Evolutionary conservation across 1,140 invertebrate species (phyloP).

Genomic region (Metopolophium dirhodum): DNA sequence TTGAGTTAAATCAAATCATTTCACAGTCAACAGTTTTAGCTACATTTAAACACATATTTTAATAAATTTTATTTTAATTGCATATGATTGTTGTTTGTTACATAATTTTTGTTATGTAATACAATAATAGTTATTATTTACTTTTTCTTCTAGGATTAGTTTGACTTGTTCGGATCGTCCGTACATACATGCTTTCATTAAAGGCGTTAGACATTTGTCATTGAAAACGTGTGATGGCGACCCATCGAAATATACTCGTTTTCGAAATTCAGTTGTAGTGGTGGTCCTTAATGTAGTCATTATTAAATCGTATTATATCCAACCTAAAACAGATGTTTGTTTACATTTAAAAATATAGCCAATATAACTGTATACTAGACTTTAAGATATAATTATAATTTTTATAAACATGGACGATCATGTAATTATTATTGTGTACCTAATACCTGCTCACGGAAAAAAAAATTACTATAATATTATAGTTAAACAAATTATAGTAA

Average conservation of each 20-base stretch:
- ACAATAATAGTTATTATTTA: conserved; percentile 23
- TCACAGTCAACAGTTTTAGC: neutral
- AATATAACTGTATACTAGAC: no score
- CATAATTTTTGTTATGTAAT: neutral
- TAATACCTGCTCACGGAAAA: no score
- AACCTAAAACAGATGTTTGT: neutral
- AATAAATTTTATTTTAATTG: neutral
- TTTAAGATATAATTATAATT: neutral
- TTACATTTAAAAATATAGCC: neutral
- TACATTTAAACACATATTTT: no score
- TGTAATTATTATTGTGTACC: neutral
- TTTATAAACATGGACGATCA: neutral
- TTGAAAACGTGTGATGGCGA: conserved; percentile 4
- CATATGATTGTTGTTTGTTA: neutral
- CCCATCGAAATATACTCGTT: conserved; percentile 32
- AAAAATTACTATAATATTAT: no score
- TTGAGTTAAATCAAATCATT: neutral
- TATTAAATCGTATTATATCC: neutral
- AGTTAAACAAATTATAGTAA: no score
- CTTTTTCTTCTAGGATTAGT: conserved; percentile 46
- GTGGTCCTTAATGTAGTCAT: conserved; percentile 34
- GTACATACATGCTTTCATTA: conserved; percentile 51
- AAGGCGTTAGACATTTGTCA: conserved; percentile 38
- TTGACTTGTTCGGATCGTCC: conserved; percentile 51
- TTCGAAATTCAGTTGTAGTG: conserved; percentile 32